phyloP scores from a whole-genome alignment of 2,888 invertebrate genomes.

The Tetragnatha montana region DNA sequence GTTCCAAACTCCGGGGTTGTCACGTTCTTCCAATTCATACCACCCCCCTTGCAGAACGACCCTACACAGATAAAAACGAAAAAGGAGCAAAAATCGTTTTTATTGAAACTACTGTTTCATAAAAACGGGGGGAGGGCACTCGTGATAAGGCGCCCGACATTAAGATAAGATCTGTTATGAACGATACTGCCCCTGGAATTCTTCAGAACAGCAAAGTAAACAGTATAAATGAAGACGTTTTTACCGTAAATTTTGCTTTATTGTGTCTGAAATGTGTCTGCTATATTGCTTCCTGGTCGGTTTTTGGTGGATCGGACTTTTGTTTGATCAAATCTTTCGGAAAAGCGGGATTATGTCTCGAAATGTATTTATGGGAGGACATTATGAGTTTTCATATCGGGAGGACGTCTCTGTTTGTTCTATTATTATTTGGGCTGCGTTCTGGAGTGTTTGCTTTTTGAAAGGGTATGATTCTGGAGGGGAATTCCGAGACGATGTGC shows the following conservation, averaged over 20 bases:
- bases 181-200: conserved; percentile 46
- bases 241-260: conserved; percentile 62
- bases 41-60: background rate
- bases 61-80: conserved; percentile 22
- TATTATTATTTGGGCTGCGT: background rate
- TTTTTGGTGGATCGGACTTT: conserved; percentile 3
- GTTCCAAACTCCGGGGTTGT: background rate
- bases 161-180: conserved; percentile 59
- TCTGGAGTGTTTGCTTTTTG: background rate
- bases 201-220: conserved; percentile 40
- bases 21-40: conserved; percentile 42
- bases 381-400: conserved; percentile 17
- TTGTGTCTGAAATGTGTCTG: conserved; percentile 52
- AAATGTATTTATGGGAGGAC: conserved; percentile 47
- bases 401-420: background rate
- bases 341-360: conserved; percentile 30
- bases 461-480: background rate
- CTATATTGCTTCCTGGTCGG: conserved; percentile 34
- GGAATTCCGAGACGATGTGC: background rate
- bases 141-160: conserved; percentile 45
- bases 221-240: conserved; percentile 64
- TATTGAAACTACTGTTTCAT: conserved; percentile 62
- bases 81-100: conserved; percentile 34
- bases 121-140: conserved; percentile 26
- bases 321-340: conserved; percentile 60